Conservation (phyloP, 2,888 invertebrate genomes). For the Conomelus anceps region DNA sequence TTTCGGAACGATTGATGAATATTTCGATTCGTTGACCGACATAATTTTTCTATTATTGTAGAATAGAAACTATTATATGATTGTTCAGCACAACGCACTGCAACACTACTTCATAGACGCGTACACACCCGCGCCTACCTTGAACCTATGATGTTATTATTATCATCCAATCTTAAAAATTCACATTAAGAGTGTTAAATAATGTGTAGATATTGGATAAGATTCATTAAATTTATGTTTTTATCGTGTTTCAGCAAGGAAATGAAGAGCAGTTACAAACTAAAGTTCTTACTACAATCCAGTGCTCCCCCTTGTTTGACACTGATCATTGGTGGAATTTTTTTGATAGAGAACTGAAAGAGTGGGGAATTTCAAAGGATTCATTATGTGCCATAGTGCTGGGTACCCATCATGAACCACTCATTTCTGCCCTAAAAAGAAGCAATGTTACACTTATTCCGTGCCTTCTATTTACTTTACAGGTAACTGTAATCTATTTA, state of each 20-base stretch:
- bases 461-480: slow-evolving; percentile 44
- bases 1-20: no score
- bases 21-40: no score
- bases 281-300: slow-evolving; percentile 43
- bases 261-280: slow-evolving; percentile 41
- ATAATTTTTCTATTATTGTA: no score
- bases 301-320: slow-evolving; percentile 42
- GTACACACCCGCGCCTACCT: no score
- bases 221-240: not conserved
- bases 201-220: no score
- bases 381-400: slow-evolving; percentile 44
- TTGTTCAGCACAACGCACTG: no score
- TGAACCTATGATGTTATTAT: no score
- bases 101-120: no score
- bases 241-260: slow-evolving; percentile 20
- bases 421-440: slow-evolving; percentile 39
- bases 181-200: no score
- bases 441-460: slow-evolving; percentile 43
- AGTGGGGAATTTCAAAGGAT: slow-evolving; percentile 43
- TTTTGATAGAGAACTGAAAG: slow-evolving; percentile 41
- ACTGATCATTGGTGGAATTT: slow-evolving; percentile 41
- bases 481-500: slow-evolving; percentile 34
- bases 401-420: slow-evolving; percentile 40
- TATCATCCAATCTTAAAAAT: no score
- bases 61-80: no score